phyloP scores from a whole-genome alignment of 92 coral and sea anemone genomes.

The Galaxea fascicularis region DNA sequence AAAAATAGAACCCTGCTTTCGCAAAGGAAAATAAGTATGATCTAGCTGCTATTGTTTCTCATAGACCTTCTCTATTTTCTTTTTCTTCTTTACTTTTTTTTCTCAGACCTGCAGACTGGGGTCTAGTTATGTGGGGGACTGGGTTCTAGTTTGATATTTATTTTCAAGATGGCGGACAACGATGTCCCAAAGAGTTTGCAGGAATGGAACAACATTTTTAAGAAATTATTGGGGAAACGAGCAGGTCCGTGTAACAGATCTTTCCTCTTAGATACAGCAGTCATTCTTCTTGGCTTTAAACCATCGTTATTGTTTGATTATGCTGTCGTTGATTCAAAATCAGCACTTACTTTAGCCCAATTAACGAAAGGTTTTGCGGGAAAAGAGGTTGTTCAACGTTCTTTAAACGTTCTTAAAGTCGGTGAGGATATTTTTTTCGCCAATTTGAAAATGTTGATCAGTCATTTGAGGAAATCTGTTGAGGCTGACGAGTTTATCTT shows the following conservation, averaged over 20 bases:
- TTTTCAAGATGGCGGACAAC: constrained; percentile 70
- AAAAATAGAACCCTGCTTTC: too few species aligned
- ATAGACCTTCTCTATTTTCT: too few species aligned
- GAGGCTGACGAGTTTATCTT: constrained; percentile 23
- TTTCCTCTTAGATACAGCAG: constrained; percentile 42
- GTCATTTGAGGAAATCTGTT: constrained; percentile 15
- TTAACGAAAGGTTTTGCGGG: constrained; percentile 24
- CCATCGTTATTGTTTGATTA: constrained; percentile 74
- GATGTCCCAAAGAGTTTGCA: too few species aligned
- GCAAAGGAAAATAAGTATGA: too few species aligned
- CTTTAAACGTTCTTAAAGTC: constrained; percentile 45
- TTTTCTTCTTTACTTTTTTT: too few species aligned
- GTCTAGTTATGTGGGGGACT: neutral
- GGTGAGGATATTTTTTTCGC: constrained; percentile 60
- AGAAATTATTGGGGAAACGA: constrained; percentile 50
- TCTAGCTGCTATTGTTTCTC: too few species aligned
- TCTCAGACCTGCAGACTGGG: neutral
- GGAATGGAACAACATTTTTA: constrained; percentile 28
- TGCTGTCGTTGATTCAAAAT: constrained; percentile 43
- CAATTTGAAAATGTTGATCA: constrained; percentile 18
- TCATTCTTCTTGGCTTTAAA: constrained; percentile 52
- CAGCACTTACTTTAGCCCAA: constrained; percentile 11
- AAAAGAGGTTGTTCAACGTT: neutral
- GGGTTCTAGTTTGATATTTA: neutral
- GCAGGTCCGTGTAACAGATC: constrained; percentile 16